Evolutionary conservation across 2,888 invertebrate genomes (phyloP).

Genomic region (Quadroppia sp.): DNA sequence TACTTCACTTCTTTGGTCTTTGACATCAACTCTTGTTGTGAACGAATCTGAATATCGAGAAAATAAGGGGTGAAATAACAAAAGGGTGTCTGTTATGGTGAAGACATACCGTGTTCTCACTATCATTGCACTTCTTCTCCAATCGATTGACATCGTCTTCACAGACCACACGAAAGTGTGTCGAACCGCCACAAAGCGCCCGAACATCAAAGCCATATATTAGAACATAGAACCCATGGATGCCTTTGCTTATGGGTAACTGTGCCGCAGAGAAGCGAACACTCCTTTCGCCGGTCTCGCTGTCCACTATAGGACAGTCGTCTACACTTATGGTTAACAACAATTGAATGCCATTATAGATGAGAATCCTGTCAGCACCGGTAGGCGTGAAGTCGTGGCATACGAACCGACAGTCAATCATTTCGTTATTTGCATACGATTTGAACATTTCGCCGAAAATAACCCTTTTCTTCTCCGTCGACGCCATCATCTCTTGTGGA

Average conservation of each 20-base stretch:
- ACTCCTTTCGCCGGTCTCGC: conserved; percentile 12
- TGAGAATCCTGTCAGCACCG: not conserved
- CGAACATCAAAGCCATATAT: conserved; percentile 5
- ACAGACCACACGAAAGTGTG: conserved; percentile 32
- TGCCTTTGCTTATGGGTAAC: not conserved
- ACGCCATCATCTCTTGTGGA: too few relatives aligned
- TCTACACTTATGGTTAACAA: not conserved
- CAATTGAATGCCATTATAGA: not conserved
- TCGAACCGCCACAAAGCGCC: conserved; percentile 34
- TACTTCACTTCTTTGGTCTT: conserved; percentile 2
- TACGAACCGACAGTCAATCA: not conserved
- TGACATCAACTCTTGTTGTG: conserved; percentile 34
- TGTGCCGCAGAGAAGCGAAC: not conserved
- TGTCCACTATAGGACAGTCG: not conserved
- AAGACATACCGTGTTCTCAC: conserved; percentile 39
- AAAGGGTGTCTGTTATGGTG: not conserved
- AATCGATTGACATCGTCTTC: conserved; percentile 22
- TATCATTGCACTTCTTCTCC: conserved; percentile 6
- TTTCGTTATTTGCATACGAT: conserved; percentile 1
- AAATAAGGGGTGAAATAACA: not conserved
- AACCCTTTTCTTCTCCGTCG: conserved; percentile 10
- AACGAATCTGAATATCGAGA: conserved; percentile 29
- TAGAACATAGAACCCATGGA: conserved; percentile 34
- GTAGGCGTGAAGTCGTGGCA: not conserved
- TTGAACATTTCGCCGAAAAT: conserved; percentile 9